Base-by-base conservation (phyloP, 2,113 vertebrate species). In the Heterotis niloticus region DNA sequence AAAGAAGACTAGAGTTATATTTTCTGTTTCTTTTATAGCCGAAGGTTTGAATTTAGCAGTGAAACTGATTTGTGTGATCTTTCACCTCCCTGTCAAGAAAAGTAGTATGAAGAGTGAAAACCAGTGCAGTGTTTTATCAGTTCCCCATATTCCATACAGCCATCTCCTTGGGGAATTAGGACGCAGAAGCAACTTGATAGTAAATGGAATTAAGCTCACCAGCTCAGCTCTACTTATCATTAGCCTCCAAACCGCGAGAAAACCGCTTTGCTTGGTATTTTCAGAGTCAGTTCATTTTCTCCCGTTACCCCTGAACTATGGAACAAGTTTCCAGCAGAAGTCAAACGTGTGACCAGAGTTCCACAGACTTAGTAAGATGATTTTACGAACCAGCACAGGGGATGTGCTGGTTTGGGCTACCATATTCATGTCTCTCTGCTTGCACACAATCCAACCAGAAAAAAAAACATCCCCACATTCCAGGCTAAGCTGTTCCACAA, bases 21-120 rank as follows among this genome's bases (percentile, higher is more conserved):
- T n/a, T 75, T 62, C 73, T 75, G 59, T 10, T 62, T 29, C 56
- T 12, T 17, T n/a, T 29, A 17, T 62, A 20, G 57, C 28, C 54
- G 10, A 54, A 26, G 71, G 57, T 75, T 75, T 75, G 28, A 59
- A 62, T 75, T 62, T 29, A 75, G 29, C 26, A 23, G 23, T 28
- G 54, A n/a, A 13, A 54, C 70, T 72, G n/a, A 23, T 24, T 69
- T 34, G 11, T 14, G 24, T 29, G 10, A 69, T 29, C 26, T 34
- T 34, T 18, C 28, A 34, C 24, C 24, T 7, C 16, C 9, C 72
- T 60, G 14, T 75, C 54, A 23, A 60, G 54, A 23, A 29, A 16
- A 75, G 14, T 28, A 24, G 56, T 62, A 69, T 20, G 23, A n/a
- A 10, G 64, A 13, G 24, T 29, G 12, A 34, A 34, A 69, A 34